phyloP scores from a whole-genome alignment of 2,113 vertebrate genomes.

The Pedionomus torquatus region DNA sequence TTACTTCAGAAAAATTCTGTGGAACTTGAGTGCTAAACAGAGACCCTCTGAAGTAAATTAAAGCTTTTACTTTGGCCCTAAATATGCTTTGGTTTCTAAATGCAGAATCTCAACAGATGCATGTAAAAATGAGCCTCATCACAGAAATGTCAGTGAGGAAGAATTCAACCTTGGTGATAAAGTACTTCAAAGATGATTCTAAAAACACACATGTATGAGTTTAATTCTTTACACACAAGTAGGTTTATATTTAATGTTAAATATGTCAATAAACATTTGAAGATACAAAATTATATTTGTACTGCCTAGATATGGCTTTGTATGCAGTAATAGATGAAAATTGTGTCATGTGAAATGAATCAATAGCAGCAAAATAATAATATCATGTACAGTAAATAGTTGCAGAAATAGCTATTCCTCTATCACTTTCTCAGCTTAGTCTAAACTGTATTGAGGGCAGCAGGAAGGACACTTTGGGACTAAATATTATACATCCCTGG shows the following conservation, averaged over 20 bases:
- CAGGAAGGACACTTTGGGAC: neutral
- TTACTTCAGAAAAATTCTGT: neutral
- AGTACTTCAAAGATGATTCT: neutral
- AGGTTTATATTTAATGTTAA: neutral
- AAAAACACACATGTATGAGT: neutral
- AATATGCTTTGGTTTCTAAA: neutral
- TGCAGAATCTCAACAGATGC: neutral
- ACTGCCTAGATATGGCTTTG: neutral
- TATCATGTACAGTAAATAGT: neutral
- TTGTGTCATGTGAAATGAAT: neutral
- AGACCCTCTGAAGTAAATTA: neutral
- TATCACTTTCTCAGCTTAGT: neutral
- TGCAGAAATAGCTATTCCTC: neutral
- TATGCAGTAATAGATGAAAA: neutral
- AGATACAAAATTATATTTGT: neutral
- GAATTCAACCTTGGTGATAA: neutral
- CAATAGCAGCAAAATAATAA: neutral
- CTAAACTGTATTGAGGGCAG: neutral
- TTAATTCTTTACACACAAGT: neutral
- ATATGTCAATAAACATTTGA: neutral
- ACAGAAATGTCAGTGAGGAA: neutral
- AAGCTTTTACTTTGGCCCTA: neutral
- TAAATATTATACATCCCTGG: neutral
- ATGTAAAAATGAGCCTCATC: neutral
- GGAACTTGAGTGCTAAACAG: neutral